These are phyloP conservation scores for Sesamia inferens DNA, from an alignment of 2,888 invertebrate genomes.

Conservation along the genomic window DNA sequence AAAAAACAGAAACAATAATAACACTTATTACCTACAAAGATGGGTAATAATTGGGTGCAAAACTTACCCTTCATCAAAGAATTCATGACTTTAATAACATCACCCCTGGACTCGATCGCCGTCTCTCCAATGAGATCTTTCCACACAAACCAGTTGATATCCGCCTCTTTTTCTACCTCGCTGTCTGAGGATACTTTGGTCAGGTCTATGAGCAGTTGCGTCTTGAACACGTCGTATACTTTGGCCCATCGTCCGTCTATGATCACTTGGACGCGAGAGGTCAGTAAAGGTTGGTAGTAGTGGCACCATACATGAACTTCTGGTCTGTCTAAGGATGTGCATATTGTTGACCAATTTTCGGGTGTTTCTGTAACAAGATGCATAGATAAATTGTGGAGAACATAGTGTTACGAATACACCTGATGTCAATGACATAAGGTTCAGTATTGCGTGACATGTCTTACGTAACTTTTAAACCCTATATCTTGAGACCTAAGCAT, in stretches of 20 bases:
- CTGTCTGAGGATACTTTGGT: constrained; percentile 83
- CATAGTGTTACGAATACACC: too few species aligned
- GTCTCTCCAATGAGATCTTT: constrained; percentile 91
- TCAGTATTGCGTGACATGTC: too few species aligned
- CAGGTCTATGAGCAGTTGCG: constrained; percentile 81
- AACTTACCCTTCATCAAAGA: constrained; percentile 85
- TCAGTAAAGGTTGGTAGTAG: constrained; percentile 93
- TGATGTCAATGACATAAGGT: too few species aligned
- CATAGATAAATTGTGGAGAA: neutral
- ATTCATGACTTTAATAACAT: constrained; percentile 87
- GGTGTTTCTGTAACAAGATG: constrained; percentile 87
- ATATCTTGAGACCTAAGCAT: too few species aligned
- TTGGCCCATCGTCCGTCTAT: constrained; percentile 86
- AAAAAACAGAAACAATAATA: too few species aligned
- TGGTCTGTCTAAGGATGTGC: constrained; percentile 90
- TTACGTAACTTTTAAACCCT: too few species aligned
- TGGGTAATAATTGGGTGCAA: too few species aligned
- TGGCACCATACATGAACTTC: constrained; percentile 92
- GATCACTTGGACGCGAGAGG: constrained; percentile 92
- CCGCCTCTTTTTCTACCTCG: constrained; percentile 89
- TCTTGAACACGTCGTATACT: constrained; percentile 81
- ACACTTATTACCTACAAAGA: neutral
- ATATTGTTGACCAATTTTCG: constrained; percentile 91
- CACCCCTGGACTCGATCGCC: constrained; percentile 83
- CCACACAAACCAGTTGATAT: constrained; percentile 94